A percentile compares a stretch with the other conserved stretches of the same genome.
phyloP scores from a whole-genome alignment of 2,888 invertebrate species.

The Acleris cristana region DNA sequence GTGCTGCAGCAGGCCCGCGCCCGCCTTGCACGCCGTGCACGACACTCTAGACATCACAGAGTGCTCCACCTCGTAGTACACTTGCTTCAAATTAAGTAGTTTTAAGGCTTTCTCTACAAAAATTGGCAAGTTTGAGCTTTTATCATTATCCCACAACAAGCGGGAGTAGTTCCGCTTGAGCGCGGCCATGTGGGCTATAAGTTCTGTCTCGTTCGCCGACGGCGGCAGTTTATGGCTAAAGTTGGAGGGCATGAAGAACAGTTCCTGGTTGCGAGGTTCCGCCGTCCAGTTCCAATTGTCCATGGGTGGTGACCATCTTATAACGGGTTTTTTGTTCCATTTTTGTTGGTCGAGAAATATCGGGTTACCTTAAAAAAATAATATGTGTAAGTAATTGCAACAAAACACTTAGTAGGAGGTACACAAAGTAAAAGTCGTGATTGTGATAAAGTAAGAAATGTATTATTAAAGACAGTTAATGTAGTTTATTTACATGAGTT shows the following conservation, averaged over 20 bases:
- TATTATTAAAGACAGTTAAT: too few species aligned
- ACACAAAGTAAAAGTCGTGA: too few species aligned
- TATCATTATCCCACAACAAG: constrained; percentile 89
- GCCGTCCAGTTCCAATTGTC: constrained; percentile 78
- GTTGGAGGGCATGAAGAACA: constrained; percentile 74
- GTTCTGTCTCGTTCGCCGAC: constrained; percentile 76
- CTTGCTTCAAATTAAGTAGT: constrained; percentile 92
- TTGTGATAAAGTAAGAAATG: too few species aligned
- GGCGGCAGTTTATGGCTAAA: constrained; percentile 79
- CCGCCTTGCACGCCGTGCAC: constrained; percentile 95
- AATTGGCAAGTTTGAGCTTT: constrained; percentile 88
- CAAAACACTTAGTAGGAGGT: too few species aligned
- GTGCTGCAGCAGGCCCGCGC: constrained; percentile 92
- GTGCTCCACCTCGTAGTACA: constrained; percentile 92
- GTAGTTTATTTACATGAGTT: too few species aligned
- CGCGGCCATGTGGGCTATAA: constrained; percentile 73
- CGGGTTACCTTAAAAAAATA: constrained; percentile 70
- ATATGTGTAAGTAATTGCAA: background rate
- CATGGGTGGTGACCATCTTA: constrained; percentile 77
- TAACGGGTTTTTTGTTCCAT: constrained; percentile 65
- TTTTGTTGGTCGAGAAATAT: constrained; percentile 69
- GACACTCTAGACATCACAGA: constrained; percentile 96
- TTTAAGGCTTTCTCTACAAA: constrained; percentile 93
- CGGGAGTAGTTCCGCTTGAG: constrained; percentile 80
- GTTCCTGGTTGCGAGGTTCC: constrained; percentile 68